Conservation (phyloP, 2,797 vertebrate genomes). For the Parauchenoglanis ngamensis region DNA sequence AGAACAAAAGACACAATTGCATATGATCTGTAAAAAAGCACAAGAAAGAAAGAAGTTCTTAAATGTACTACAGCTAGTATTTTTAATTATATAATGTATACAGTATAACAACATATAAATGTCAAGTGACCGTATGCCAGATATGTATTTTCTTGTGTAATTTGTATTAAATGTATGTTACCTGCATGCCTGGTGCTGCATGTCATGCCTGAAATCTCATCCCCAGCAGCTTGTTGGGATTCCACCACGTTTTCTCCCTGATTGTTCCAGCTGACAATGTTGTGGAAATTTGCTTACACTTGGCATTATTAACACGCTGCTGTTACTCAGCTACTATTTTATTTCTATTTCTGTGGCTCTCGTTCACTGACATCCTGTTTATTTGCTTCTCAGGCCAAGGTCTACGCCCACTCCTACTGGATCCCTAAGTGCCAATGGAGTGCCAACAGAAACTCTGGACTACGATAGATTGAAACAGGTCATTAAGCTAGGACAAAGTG, state of each 20-base stretch:
- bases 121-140: not conserved
- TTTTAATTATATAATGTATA: not conserved
- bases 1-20: not conserved
- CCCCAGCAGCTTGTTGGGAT: not conserved
- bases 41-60: not conserved
- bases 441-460: conserved; percentile 91
- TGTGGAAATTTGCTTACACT: not conserved
- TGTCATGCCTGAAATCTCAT: conserved; percentile 16
- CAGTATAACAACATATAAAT: not conserved
- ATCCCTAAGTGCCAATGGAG: conserved; percentile 94
- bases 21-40: not conserved
- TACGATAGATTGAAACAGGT: conserved; percentile 98
- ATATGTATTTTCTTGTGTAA: not conserved
- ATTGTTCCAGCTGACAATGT: not conserved
- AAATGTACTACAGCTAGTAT: not conserved
- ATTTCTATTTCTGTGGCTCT: not conserved
- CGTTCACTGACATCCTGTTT: not conserved
- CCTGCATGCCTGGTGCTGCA: conserved; percentile 5
- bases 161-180: not conserved
- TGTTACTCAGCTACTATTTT: not conserved
- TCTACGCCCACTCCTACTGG: conserved; percentile 85
- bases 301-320: conserved; percentile 6
- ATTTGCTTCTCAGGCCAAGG: conserved; percentile 82
- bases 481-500: not conserved
- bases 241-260: not conserved